Evolutionary conservation across 2,797 vertebrate species (phyloP).

Genomic region (Rhinatrema bivittatum): DNA sequence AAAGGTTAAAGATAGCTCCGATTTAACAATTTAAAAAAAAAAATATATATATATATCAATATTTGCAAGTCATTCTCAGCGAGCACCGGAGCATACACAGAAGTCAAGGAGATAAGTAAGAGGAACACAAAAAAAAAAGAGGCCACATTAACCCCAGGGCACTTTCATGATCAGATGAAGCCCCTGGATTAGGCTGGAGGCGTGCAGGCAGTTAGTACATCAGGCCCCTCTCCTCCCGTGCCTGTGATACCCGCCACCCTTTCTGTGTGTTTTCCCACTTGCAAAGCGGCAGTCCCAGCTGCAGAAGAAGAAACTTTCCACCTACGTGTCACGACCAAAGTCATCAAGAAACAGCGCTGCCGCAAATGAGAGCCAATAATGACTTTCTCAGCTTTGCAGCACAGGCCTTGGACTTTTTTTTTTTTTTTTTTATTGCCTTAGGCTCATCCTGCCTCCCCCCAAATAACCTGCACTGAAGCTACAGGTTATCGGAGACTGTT

Average conservation of each 20-base stretch:
- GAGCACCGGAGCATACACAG: no score
- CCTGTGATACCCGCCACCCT: constrained; percentile 50
- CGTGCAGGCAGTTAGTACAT: constrained; percentile 23
- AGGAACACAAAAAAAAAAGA: background rate
- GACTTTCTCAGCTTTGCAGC: background rate
- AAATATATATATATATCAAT: no score
- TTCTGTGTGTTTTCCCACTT: constrained; percentile 29
- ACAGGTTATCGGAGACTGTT: no score
- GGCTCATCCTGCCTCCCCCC: background rate
- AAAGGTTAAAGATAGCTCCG: no score
- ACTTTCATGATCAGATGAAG: constrained; percentile 26
- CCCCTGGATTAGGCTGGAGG: constrained; percentile 26
- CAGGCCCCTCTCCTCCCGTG: constrained; percentile 19
- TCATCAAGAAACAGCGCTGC: constrained; percentile 1
- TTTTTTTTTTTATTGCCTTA: no score
- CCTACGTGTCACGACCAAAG: background rate
- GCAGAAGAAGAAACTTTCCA: constrained; percentile 30
- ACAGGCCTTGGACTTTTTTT: no score
- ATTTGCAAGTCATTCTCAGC: no score
- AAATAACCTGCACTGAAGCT: no score
- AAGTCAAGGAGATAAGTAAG: no score
- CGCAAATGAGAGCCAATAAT: background rate
- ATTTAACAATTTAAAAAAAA: no score
- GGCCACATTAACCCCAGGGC: no score
- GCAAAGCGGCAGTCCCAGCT: constrained; percentile 35